Conservation (phyloP, 2,888 invertebrate genomes). For the Cheiracanthium punctorium region DNA sequence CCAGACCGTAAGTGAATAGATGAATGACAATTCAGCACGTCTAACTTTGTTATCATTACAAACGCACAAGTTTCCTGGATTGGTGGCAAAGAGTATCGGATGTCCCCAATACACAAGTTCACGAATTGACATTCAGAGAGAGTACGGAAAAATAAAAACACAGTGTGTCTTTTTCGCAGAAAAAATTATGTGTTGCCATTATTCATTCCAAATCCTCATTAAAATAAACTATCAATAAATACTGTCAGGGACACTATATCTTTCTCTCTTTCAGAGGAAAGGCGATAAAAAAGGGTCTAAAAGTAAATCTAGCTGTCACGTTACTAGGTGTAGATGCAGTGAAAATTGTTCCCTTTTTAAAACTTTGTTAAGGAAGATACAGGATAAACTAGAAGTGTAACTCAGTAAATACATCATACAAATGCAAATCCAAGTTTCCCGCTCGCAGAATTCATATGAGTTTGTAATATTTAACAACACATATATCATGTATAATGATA, state of each 20-base stretch:
- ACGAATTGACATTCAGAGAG: neutral
- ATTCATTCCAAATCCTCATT: constrained; percentile 5
- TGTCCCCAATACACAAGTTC: neutral
- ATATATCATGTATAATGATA: too few species aligned
- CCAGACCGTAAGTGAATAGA: neutral
- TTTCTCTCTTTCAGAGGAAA: neutral
- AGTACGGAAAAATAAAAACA: neutral
- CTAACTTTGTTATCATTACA: neutral
- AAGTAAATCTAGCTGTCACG: neutral
- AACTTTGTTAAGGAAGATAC: too few species aligned
- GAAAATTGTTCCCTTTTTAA: neutral
- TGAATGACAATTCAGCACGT: neutral
- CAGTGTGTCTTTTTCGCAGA: neutral
- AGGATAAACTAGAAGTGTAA: too few species aligned
- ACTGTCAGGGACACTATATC: neutral
- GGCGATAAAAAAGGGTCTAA: neutral
- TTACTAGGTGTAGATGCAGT: neutral
- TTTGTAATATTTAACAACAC: too few species aligned
- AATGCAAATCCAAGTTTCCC: too few species aligned
- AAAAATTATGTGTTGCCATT: constrained; percentile 1
- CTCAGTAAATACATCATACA: too few species aligned
- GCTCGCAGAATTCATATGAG: too few species aligned
- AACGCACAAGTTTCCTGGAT: neutral
- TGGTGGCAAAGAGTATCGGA: constrained; percentile 1
- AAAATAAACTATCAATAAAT: constrained; percentile 17